Conservation (phyloP, 2,113 vertebrate genomes). For the Xenus cinereus region DNA sequence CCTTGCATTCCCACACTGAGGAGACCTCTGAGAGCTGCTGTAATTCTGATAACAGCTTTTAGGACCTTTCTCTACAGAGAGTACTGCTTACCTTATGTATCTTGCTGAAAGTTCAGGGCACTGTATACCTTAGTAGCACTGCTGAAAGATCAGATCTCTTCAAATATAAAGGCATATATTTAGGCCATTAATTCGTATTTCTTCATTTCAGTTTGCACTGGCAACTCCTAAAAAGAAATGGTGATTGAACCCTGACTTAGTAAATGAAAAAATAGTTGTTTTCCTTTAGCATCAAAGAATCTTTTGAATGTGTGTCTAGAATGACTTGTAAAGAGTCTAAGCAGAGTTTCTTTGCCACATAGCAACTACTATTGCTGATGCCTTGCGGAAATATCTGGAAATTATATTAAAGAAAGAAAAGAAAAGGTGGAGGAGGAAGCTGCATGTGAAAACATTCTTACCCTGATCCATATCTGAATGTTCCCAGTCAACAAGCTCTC, state of each 20-base stretch:
- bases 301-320: background rate
- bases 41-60: background rate
- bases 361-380: background rate
- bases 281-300: background rate
- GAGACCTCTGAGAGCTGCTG: background rate
- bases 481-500: constrained; percentile 43
- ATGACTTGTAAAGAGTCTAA: background rate
- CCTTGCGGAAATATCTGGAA: background rate
- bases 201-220: background rate
- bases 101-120: background rate
- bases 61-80: background rate
- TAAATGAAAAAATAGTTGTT: background rate
- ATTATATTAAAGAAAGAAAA: background rate
- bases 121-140: background rate
- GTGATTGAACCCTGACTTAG: background rate
- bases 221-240: background rate
- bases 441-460: constrained; percentile 30
- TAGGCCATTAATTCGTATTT: background rate
- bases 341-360: background rate
- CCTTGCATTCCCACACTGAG: background rate
- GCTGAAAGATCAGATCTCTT: background rate
- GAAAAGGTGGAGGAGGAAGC: constrained; percentile 13
- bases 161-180: background rate
- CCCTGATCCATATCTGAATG: constrained; percentile 46
- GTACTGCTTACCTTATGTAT: background rate